Evolutionary conservation across 2,888 invertebrate genomes (phyloP), one percentile per base, ranked within the genome.

Genomic region (Scaptomyza flava): DNA sequence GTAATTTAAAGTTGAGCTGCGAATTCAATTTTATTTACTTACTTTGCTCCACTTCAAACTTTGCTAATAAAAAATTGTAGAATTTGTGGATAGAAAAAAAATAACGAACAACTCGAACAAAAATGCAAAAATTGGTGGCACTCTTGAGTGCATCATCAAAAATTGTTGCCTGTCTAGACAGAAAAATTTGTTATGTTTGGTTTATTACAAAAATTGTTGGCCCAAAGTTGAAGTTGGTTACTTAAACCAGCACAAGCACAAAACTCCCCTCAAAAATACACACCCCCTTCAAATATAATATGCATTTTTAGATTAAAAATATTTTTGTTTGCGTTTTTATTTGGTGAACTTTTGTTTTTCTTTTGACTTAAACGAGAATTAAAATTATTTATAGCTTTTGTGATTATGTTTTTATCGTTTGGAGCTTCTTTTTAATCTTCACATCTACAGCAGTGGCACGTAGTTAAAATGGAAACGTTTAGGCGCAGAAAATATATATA

Each of bases 161-260:
- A 76, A 78, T 73, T 66, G 68, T 77, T 79, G 71, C 33, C 77
- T 68, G 73, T 74, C 80, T 79, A 73, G 80, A 79, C 77, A 58
- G 51, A 48, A 61, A 71, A 77, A 70, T 62, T 79, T 76, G 66
- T 65, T 75, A 63, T 41, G 51, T 41, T 61, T 70, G 79, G 68
- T 72, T 78, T 78, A 78, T 72, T 75, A 61, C 53, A 65, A 72
- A 72, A 72, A 75, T 69, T 75, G 79, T 75, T 78, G 60, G 68
- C 52, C 53, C n/a, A 20, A 68, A 72, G 68, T 76, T 75, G 31
- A 48, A 57, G 50, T 54, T 75, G 34, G 23, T 46, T 23, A 41
- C 47, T 23, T 8, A 36, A 27, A 42, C 36, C 38, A 9, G 45
- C 31, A 47, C n/a, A 42, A 36, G 56, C 34, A 43, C 12, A 17